A percentile compares a stretch with the other conserved stretches of the same genome.
Conservation (phyloP, 2,113 vertebrate species). For the Poicephalus meyeri region DNA sequence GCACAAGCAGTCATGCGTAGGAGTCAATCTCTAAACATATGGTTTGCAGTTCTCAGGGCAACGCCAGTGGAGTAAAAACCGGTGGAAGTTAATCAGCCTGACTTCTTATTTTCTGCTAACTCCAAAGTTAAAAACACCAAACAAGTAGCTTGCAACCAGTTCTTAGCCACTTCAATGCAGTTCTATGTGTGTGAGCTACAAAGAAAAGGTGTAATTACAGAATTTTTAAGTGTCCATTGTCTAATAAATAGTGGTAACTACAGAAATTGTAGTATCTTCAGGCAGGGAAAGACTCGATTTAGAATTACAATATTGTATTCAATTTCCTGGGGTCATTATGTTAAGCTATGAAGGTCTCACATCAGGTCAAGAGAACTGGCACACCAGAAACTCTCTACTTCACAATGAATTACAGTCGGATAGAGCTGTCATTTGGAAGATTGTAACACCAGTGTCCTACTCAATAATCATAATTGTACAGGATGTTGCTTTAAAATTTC, state of each 20-base stretch:
- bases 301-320: neutral
- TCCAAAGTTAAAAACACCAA: neutral
- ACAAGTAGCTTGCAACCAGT: neutral
- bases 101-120: neutral
- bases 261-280: neutral
- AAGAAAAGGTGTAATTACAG: neutral
- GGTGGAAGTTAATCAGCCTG: neutral
- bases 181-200: neutral
- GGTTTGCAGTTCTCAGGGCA: neutral
- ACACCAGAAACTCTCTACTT: neutral
- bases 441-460: neutral
- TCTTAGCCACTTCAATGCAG: rapidly evolving
- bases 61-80: neutral
- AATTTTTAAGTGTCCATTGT: neutral
- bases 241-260: neutral
- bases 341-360: neutral
- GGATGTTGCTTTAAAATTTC: neutral
- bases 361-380: neutral
- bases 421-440: slow-evolving; percentile 3
- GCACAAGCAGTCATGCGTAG: neutral
- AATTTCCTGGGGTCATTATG: neutral
- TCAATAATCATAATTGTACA: neutral
- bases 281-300: neutral
- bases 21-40: neutral
- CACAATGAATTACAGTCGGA: neutral